Conservation (phyloP, 53 echinoderm and acorn worm genomes). For the Holothuria scabra region DNA sequence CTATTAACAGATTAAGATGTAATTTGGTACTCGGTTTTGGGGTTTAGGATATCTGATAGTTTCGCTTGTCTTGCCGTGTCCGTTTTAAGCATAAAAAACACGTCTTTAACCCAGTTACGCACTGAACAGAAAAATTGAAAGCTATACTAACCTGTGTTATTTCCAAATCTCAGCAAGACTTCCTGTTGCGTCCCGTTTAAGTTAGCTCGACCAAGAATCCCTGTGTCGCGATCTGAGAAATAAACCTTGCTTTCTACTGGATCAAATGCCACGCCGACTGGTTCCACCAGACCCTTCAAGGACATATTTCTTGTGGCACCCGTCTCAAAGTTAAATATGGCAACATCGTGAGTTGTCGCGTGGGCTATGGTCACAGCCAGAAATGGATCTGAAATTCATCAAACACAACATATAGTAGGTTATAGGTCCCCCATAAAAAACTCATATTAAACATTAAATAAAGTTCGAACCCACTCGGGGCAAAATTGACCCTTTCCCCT, state of each 20-base stretch:
- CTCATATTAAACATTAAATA: no score
- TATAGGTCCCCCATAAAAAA: no score
- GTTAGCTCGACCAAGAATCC: constrained; percentile 23
- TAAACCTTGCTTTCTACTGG: constrained; percentile 26
- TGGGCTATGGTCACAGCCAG: constrained; percentile 18
- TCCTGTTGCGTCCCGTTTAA: constrained; percentile 28
- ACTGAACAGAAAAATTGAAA: no score
- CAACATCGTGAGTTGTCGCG: constrained; percentile 1
- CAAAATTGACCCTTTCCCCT: no score
- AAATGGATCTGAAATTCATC: neutral
- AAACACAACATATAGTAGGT: neutral
- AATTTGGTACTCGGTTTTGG: no score
- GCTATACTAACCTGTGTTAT: constrained; percentile 12
- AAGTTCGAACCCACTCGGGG: no score
- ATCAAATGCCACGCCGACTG: constrained; percentile 20
- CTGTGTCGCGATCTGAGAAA: constrained; percentile 9
- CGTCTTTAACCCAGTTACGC: no score
- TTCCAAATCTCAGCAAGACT: constrained; percentile 9
- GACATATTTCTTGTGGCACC: constrained; percentile 9
- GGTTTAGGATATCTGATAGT: no score
- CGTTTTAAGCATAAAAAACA: no score
- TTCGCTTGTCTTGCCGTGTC: no score
- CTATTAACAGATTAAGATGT: no score
- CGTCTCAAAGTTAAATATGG: constrained; percentile 12
- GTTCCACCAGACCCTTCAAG: neutral